These are phyloP conservation scores for Condylostylus longicornis DNA, from an alignment of 1,140 invertebrate genomes.

Conservation along the genomic window DNA sequence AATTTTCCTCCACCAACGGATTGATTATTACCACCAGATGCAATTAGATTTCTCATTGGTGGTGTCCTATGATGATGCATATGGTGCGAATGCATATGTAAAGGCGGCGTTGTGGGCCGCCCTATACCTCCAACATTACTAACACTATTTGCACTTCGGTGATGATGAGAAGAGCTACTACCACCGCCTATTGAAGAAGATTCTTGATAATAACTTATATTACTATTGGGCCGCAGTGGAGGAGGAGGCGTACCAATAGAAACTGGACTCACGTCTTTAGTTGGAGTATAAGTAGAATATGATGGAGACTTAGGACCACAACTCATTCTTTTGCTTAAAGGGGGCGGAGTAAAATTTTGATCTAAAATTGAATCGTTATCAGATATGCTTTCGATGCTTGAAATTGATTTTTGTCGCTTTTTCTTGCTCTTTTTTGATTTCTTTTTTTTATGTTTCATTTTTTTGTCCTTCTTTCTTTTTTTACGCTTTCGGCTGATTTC, in stretches of 20 bases:
- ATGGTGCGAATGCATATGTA: neutral
- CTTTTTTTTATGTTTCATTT: conserved; percentile 38
- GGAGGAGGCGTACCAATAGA: conserved; percentile 43
- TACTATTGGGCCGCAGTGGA: conserved; percentile 21
- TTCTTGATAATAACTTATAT: conserved; percentile 10
- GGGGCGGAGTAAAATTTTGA: conserved; percentile 25
- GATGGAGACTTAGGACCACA: conserved; percentile 19
- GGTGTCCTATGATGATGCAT: neutral
- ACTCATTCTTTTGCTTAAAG: conserved; percentile 6
- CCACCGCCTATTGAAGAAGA: conserved; percentile 12
- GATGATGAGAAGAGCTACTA: too few relatives aligned
- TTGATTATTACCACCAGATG: too few relatives aligned
- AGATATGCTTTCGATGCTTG: conserved; percentile 44
- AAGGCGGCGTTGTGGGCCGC: neutral
- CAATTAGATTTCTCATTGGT: too few relatives aligned
- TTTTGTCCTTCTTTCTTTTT: conserved; percentile 48
- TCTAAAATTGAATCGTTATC: conserved; percentile 37
- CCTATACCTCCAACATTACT: too few relatives aligned
- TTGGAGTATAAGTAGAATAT: conserved; percentile 29
- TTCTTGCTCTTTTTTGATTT: conserved; percentile 54
- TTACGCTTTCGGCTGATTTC: conserved; percentile 34
- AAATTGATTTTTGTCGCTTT: conserved; percentile 43
- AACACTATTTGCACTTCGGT: conserved; percentile 8
- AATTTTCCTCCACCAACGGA: too few relatives aligned
- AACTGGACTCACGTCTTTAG: conserved; percentile 37